Percentiles rank a stretch among this genome's conserved stretches.
Evolutionary conservation across 2,113 vertebrate genomes (phyloP).

Genomic region (Lota lota): DNA sequence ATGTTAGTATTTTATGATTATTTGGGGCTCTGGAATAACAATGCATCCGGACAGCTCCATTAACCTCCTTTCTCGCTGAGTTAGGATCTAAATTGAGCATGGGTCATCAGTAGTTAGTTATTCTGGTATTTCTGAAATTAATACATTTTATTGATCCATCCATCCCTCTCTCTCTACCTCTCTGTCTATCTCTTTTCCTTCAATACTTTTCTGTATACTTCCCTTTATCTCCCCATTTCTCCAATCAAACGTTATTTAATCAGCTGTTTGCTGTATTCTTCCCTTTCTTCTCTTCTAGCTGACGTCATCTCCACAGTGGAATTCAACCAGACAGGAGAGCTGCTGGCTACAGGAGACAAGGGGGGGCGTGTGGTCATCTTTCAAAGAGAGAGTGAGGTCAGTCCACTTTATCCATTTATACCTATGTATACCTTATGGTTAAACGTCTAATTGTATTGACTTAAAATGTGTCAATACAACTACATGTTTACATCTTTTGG

Average conservation of each 20-base stretch:
- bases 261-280: not conserved
- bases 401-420: not conserved
- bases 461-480: no score
- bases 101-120: conserved; percentile 1
- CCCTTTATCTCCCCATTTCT: not conserved
- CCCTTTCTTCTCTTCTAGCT: conserved; percentile 68
- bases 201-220: not conserved
- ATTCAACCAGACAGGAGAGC: conserved; percentile 97
- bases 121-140: not conserved
- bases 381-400: conserved; percentile 93
- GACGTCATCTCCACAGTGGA: conserved; percentile 99
- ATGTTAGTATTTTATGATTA: not conserved
- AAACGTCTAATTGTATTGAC: no score
- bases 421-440: not conserved
- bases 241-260: not conserved
- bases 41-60: no score
- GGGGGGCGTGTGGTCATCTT: conserved; percentile 98
- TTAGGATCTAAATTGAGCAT: not conserved
- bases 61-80: not conserved
- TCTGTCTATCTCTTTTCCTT: not conserved
- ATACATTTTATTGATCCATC: conserved; percentile 16
- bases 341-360: conserved; percentile 98
- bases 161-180: not conserved
- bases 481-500: no score
- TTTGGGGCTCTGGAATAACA: not conserved